phyloP scores from a whole-genome alignment of 1,140 invertebrate species.

The Polypedilum pembai region DNA sequence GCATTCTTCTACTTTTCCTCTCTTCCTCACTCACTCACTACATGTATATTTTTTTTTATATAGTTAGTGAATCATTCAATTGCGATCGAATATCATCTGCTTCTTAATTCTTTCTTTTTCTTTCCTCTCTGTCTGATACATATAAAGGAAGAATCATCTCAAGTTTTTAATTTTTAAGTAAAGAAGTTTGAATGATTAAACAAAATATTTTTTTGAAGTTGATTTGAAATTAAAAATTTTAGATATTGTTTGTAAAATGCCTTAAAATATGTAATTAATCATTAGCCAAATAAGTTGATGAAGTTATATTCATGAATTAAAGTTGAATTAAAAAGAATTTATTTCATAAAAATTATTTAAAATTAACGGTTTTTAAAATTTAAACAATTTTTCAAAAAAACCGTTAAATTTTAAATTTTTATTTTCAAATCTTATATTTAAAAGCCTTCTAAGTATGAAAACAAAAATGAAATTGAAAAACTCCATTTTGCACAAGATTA shows the following conservation, averaged over 20 bases:
- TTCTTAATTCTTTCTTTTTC: slow-evolving; percentile 16
- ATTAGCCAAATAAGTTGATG: too few relatives aligned
- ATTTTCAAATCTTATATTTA: too few relatives aligned
- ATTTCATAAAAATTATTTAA: too few relatives aligned
- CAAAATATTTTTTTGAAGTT: background rate
- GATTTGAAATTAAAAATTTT: too few relatives aligned
- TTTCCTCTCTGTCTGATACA: background rate
- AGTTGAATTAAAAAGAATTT: too few relatives aligned
- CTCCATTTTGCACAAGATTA: background rate
- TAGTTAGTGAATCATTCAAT: background rate
- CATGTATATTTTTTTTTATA: background rate
- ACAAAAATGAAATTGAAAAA: background rate
- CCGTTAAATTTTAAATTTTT: too few relatives aligned
- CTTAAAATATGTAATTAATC: too few relatives aligned
- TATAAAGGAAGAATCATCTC: slow-evolving; percentile 9
- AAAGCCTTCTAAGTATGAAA: too few relatives aligned
- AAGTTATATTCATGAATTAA: too few relatives aligned
- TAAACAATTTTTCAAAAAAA: too few relatives aligned
- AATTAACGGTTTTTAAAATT: too few relatives aligned
- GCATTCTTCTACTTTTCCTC: background rate
- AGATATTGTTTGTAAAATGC: too few relatives aligned
- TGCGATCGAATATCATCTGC: slow-evolving; percentile 26
- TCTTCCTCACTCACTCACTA: background rate
- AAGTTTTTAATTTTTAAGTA: background rate
- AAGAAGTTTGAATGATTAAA: background rate